These are phyloP conservation scores for Chaetogeoica ovagalla DNA, from an alignment of 2,888 invertebrate species.

Conservation along the genomic window DNA sequence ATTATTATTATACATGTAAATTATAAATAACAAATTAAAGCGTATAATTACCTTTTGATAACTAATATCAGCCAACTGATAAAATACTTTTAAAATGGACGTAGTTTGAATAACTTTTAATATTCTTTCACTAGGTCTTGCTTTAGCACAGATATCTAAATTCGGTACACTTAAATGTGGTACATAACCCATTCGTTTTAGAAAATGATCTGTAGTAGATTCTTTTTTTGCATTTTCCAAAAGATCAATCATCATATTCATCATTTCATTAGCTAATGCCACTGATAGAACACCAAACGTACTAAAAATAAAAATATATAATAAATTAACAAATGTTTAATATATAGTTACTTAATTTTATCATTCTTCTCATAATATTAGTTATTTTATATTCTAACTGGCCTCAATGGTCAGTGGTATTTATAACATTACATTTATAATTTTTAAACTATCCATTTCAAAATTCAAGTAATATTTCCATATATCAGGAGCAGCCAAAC, in stretches of 20 bases:
- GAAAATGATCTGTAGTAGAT: conserved; percentile 61
- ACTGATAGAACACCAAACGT: conserved; percentile 83
- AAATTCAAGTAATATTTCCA: no score
- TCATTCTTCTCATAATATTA: neutral
- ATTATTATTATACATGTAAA: neutral
- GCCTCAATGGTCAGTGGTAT: no score
- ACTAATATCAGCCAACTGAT: conserved; percentile 84
- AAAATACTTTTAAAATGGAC: conserved; percentile 79
- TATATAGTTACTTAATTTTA: neutral
- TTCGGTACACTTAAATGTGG: conserved; percentile 65
- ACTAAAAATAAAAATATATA: conserved; percentile 8
- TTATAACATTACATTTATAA: no score
- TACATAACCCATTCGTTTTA: conserved; percentile 58
- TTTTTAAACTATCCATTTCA: neutral
- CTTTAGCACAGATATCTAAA: conserved; percentile 68
- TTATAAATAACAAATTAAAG: neutral
- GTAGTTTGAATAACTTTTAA: conserved; percentile 72
- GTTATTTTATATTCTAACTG: neutral
- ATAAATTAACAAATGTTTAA: neutral
- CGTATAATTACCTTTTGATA: conserved; percentile 72
- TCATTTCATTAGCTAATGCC: conserved; percentile 81
- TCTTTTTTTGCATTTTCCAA: conserved; percentile 79
- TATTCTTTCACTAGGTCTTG: conserved; percentile 72
- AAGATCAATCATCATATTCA: conserved; percentile 74
- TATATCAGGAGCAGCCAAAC: no score